These are phyloP conservation scores for Protaetia brevitarsis DNA, from an alignment of 1,140 invertebrate species.

Conservation along the genomic window DNA sequence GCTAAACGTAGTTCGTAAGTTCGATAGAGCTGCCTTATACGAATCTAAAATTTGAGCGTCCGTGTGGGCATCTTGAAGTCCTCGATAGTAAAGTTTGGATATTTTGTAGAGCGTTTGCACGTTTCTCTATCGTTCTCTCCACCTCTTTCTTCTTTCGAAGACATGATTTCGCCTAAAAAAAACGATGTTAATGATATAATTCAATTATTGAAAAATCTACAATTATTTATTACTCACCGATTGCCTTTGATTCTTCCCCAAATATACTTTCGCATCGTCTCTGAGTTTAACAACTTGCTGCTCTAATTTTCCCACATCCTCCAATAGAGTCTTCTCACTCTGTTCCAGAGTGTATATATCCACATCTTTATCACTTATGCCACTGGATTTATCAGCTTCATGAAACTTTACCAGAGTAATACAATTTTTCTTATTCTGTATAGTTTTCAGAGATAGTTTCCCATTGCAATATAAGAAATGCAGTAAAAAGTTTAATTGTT, in stretches of 20 bases:
- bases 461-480: conserved; percentile 35
- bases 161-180: conserved; percentile 46
- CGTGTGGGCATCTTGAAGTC: conserved; percentile 46
- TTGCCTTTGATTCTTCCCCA: conserved; percentile 45
- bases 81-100: conserved; percentile 46
- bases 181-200: neutral
- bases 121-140: conserved; percentile 48
- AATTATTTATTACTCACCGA: conserved; percentile 40
- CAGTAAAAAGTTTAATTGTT: conserved; percentile 39
- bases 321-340: conserved; percentile 45
- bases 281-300: conserved; percentile 40
- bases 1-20: conserved; percentile 47
- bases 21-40: conserved; percentile 47
- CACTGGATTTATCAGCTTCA: conserved; percentile 28
- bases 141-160: conserved; percentile 49
- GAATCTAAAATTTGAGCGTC: conserved; percentile 47
- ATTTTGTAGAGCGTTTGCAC: conserved; percentile 47
- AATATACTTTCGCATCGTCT: conserved; percentile 44
- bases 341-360: conserved; percentile 44
- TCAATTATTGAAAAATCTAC: neutral
- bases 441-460: conserved; percentile 30
- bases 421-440: neutral
- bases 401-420: conserved; percentile 40
- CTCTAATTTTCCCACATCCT: conserved; percentile 46
- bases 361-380: conserved; percentile 43